A percentile compares a stretch with the other conserved stretches of the same genome.
These are phyloP conservation scores for Anastrepha ludens DNA, from an alignment of 1,140 invertebrate genomes.

Conservation along the genomic window DNA sequence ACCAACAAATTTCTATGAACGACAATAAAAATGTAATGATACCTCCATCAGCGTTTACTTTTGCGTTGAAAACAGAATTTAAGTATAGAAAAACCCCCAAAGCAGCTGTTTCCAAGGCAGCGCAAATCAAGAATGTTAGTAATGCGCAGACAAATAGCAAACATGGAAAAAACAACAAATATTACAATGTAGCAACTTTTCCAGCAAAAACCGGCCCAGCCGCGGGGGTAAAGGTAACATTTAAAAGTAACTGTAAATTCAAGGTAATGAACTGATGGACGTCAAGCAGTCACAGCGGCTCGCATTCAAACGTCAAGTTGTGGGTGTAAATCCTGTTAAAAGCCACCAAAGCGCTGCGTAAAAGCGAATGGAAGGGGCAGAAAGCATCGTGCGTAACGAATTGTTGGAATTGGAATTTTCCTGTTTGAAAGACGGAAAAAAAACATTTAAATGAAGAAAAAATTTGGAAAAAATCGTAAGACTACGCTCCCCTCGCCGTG, in stretches of 20 bases:
- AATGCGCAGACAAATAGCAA: slow-evolving; percentile 20
- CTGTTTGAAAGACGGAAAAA: not conserved
- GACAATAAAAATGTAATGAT: slow-evolving; percentile 50
- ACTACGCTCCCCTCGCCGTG: not conserved
- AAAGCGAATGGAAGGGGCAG: not conserved
- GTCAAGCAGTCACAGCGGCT: slow-evolving; percentile 14
- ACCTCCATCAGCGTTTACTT: slow-evolving; percentile 11
- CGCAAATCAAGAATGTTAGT: slow-evolving; percentile 23
- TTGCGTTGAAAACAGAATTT: not conserved
- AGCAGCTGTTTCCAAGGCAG: slow-evolving; percentile 41
- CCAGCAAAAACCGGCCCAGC: not conserved
- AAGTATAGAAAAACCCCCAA: slow-evolving; percentile 9
- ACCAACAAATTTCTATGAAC: slow-evolving; percentile 22
- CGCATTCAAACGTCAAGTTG: slow-evolving; percentile 27
- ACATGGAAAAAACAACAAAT: not conserved
- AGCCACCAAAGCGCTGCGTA: slow-evolving; percentile 20
- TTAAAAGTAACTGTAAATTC: slow-evolving; percentile 55
- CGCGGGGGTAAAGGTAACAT: not conserved
- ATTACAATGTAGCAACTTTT: slow-evolving; percentile 28
- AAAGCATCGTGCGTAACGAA: slow-evolving; percentile 35
- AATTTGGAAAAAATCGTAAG: not conserved
- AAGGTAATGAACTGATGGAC: slow-evolving; percentile 53
- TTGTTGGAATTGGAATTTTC: slow-evolving; percentile 28
- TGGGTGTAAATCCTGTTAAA: slow-evolving; percentile 54
- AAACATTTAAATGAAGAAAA: slow-evolving; percentile 15